A percentile compares a stretch with the other conserved stretches of the same genome.
Evolutionary conservation across 2,113 vertebrate genomes (phyloP).

Genomic region (Myodes glareolus): DNA sequence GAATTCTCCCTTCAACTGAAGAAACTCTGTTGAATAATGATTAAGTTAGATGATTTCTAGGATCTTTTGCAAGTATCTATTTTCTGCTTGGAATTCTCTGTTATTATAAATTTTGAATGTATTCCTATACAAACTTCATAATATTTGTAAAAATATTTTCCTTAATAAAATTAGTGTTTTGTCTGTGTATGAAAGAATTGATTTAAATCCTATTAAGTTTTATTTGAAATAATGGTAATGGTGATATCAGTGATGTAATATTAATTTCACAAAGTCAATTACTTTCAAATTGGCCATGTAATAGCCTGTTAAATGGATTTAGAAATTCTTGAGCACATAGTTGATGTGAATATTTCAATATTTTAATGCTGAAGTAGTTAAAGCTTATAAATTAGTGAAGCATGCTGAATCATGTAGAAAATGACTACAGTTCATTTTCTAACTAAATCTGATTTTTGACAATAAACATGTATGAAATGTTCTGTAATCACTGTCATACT

Average conservation of each 20-base stretch:
- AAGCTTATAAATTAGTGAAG: neutral
- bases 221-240: neutral
- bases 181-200: neutral
- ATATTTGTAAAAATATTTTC: neutral
- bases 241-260: too few relatives aligned
- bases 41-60: neutral
- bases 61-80: neutral
- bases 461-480: neutral
- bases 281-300: neutral
- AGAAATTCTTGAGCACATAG: neutral
- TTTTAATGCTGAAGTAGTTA: neutral
- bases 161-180: neutral
- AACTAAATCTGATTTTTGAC: neutral
- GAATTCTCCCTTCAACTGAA: too few relatives aligned
- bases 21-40: neutral
- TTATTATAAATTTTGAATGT: neutral
- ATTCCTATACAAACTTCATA: neutral
- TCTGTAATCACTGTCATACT: neutral
- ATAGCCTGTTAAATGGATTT: neutral
- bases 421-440: neutral
- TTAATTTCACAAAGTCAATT: neutral
- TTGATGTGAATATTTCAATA: neutral
- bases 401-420: neutral
- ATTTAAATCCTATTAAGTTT: neutral
- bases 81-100: neutral